Evolutionary conservation across 2,888 invertebrate species (phyloP), one percentile per base, ranked within the genome.

Genomic region (Pycnomerus fuliginosus): DNA sequence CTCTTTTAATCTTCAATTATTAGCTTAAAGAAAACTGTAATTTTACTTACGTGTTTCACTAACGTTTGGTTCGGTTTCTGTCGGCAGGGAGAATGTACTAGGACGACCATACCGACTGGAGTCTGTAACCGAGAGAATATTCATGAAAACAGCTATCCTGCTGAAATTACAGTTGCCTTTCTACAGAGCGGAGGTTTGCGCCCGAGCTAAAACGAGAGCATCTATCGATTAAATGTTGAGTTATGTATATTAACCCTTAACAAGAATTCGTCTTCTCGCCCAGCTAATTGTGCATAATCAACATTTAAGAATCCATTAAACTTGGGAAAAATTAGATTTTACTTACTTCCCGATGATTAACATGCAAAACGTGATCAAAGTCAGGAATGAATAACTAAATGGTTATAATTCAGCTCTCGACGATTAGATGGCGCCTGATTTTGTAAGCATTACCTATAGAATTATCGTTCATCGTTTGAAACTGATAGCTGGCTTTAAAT

Each of bases 31-130:
- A 15, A 33, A 39, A 33, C 64, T n/a, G n/a, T n/a, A n/a, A n/a
- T n/a, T n/a, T n/a, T n/a, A 82, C 84, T 84, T 78, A 85, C 85
- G 83, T 71, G 85, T 83, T 62, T 84, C 84, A 74, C 84, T 84
- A 62, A 84, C 84, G 76, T 83, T 84, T 20, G 85, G 84, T 49
- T 83, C 84, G 44, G 80, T 79, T 60, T 83, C 81, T 61, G 80
- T 65, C 24, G 67, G 63, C 39, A 55, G 51, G 23, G 57, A 56
- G 44, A 47, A 51, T 30, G 47, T 43, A 16, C 57, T 58, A 17
- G 50, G 51, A 29, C 57, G 52, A 53, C 76, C 66, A 73, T 76
- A 22, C 74, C 76, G 69, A 74, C 77, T 50, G 71, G 77, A 55
- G 74, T 78, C 68, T 77, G 76, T 44, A 79, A 62, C 38, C 50